phyloP scores from a whole-genome alignment of 2,888 invertebrate species.

The Eupithecia vulgata region DNA sequence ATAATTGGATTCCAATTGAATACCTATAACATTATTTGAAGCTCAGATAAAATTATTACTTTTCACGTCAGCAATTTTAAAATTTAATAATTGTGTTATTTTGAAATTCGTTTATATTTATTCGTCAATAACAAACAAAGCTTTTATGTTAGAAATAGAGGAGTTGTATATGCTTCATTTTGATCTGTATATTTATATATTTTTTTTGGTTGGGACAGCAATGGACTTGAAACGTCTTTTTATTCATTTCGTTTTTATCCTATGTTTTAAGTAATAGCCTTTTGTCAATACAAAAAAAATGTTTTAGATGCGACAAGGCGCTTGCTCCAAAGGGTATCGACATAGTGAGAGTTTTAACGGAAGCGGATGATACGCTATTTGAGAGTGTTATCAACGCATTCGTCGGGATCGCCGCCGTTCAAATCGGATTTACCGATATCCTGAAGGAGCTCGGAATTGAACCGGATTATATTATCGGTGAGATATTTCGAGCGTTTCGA shows the following conservation, averaged over 20 bases:
- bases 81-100: background rate
- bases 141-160: background rate
- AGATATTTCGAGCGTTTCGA: constrained; percentile 52
- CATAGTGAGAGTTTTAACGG: constrained; percentile 85
- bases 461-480: constrained; percentile 90
- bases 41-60: constrained; percentile 1
- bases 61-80: background rate
- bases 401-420: constrained; percentile 88
- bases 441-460: constrained; percentile 84
- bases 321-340: constrained; percentile 86
- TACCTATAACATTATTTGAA: background rate
- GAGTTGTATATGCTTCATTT: background rate
- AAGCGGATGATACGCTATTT: constrained; percentile 84
- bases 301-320: constrained; percentile 77
- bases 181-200: background rate
- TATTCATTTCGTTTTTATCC: background rate
- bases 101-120: background rate
- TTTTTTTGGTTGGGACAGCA: background rate
- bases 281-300: constrained; percentile 19
- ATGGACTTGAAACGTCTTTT: background rate
- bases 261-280: background rate
- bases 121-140: background rate
- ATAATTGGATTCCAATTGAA: constrained; percentile 17
- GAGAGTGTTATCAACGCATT: constrained; percentile 88
- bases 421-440: constrained; percentile 87